A percentile compares a stretch with the other conserved stretches of the same genome.
Conservation (phyloP, 2,888 invertebrate species). For the Nebria salina region DNA sequence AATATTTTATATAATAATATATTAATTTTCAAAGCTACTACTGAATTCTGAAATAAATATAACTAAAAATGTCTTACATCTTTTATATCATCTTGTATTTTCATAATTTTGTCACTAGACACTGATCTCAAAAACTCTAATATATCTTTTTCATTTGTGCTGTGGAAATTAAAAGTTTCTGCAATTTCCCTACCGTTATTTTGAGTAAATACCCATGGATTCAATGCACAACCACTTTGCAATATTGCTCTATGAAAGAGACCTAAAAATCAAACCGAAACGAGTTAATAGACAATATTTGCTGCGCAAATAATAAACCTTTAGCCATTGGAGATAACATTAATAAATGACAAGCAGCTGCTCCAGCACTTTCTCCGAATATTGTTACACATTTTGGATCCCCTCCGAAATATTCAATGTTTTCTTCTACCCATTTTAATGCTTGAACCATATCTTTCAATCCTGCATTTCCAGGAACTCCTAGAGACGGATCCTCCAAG, state of each 20-base stretch:
- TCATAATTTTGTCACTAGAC: conserved; percentile 42
- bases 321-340: conserved; percentile 52
- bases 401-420: conserved; percentile 49
- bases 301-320: conserved; percentile 28
- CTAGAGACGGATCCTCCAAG: conserved; percentile 40
- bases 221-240: conserved; percentile 57
- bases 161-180: conserved; percentile 23
- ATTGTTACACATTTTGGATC: conserved; percentile 52
- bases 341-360: conserved; percentile 51
- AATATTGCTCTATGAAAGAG: conserved; percentile 58
- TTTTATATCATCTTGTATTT: conserved; percentile 48
- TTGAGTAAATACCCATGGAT: conserved; percentile 52
- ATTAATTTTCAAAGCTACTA: not conserved
- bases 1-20: not conserved
- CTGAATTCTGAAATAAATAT: not conserved
- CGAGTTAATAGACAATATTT: not conserved
- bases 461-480: conserved; percentile 49
- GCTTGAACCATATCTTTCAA: conserved; percentile 49
- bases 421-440: conserved; percentile 49
- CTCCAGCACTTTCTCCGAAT: conserved; percentile 53
- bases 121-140: conserved; percentile 38
- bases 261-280: conserved; percentile 49
- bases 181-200: conserved; percentile 25
- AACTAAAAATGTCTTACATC: conserved; percentile 40
- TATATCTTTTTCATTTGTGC: conserved; percentile 42